Base-by-base conservation (phyloP, 2,113 vertebrate genomes). In the Cochlearius cochlearius region DNA sequence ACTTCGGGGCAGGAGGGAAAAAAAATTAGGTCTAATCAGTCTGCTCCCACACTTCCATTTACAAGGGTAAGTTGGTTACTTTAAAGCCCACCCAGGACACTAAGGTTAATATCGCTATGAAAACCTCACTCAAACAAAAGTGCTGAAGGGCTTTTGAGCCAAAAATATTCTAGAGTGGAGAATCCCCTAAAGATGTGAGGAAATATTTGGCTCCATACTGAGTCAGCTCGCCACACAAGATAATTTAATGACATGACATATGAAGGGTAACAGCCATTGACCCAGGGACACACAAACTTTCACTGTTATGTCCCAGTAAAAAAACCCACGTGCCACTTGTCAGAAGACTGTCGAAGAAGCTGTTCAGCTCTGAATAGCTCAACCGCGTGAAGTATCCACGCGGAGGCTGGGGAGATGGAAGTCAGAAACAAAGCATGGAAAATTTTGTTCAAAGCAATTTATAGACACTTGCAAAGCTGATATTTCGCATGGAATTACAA, bases 251-350 rank as follows among this genome's bases (percentile, higher is more conserved):
- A 16, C 26, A 7, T 39, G 22, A 15, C 41, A 38, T 20, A 17
- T 29, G 38, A 79, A 82, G 27, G 53, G 36, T 29, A 45, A 45
- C 30, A 74, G 60, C 43, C 62, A 7, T 21, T 59, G n/a, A 75
- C 64, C 21, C 50, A 56, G 58, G n/a, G 25, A 82, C 9, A 7
- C 20, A 32, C 9, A 10, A 75, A 56, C 9, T 87, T 87, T 45
- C 36, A 56, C 30, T 0, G 1, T n/a, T 83, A 13, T 15, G 25
- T 86, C 55, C 25, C 12, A 19, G 25, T 13, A 39, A 83, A 89
- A 75, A 72, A 38, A 4, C 0, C 0, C 27, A 27, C 0, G 0
- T 32, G 66, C 43, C 27, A 15, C 58, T 67, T 81, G 64, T 62
- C 63, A 67, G 47, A 39, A 66, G 43, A 39, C 39, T 45, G 60